Base-by-base conservation (phyloP, 2,113 vertebrate genomes). In the Sphyrna mokarran region DNA sequence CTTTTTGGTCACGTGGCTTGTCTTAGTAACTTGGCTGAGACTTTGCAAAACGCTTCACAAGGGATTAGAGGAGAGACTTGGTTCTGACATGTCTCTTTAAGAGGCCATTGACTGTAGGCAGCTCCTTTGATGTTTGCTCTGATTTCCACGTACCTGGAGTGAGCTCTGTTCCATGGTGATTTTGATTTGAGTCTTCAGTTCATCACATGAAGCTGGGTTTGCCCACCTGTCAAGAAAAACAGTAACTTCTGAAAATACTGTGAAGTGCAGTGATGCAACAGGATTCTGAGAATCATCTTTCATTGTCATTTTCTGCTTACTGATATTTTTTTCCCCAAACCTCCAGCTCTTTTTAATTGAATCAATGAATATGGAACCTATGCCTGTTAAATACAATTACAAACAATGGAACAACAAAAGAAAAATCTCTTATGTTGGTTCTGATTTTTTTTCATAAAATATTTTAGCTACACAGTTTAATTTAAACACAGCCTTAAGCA, bases 221-320 rank as follows among this genome's bases (percentile, higher is more conserved):
- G 94, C 37, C 94, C 94, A 72, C 94, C 94, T 95, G 68, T 76
- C 54, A 95, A 95, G 94, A 76, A 95, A 95, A 95, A 76, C 48
- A 95, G 72, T 95, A 95, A 95, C 94, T 76, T 95, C 94, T 95
- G 94, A 95, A 72, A 48, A 72, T 43, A 95, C 94, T 95, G 94
- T 70, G 93, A 48, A 70, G 66, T 72, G 40, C 20, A 48, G 93
- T 48, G 72, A 69, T 95, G 48, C 94, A 54, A 95, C 69, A 95
- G 94, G 40, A 69, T 95, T 95, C 94, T 22, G 48, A 54, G 43
- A 95, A 70, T 33, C 33, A 40, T 95, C 94, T 95, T 95, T 95
- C 94, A 95, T 95, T 95, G 40, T 43, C 43, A 95, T 72, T 95
- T 95, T 95, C 94, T 95, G 94, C 94, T 95, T 70, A 72, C 94